phyloP scores from a whole-genome alignment of 2,113 vertebrate species.

The Anarhynchus alexandrinus region DNA sequence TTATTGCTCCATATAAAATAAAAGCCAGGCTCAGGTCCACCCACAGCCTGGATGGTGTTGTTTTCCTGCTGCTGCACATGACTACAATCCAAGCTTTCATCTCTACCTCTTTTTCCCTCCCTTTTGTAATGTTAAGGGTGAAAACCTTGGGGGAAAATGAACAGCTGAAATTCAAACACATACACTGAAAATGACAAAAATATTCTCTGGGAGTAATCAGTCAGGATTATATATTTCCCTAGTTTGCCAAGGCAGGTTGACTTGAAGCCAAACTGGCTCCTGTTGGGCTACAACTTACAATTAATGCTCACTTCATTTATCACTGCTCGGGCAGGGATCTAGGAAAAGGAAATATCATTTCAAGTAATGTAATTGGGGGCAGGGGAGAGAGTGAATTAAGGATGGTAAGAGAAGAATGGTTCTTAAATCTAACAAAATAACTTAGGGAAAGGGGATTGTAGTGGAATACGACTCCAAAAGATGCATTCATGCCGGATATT shows the following conservation, averaged over 20 bases:
- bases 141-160: constrained; percentile 11
- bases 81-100: constrained; percentile 46
- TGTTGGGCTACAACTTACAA: constrained; percentile 38
- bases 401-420: not conserved
- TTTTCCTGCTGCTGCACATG: not conserved
- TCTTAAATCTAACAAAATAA: not conserved
- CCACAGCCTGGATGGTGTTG: not conserved
- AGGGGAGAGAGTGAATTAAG: not conserved
- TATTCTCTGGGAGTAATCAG: constrained; percentile 64
- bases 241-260: constrained; percentile 48
- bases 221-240: constrained; percentile 59
- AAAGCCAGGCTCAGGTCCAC: not conserved
- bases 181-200: constrained; percentile 52
- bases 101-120: not conserved
- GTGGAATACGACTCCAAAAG: not conserved
- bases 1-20: constrained; percentile 15
- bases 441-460: not conserved
- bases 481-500: not conserved
- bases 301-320: constrained; percentile 66
- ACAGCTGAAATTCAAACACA: constrained; percentile 33
- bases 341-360: constrained; percentile 43
- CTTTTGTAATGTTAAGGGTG: not conserved
- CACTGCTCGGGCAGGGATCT: constrained; percentile 11
- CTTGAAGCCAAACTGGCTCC: constrained; percentile 64
- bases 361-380: not conserved